A percentile compares a stretch with the other conserved stretches of the same genome.
These are phyloP conservation scores for Diprion similis DNA, from an alignment of 1,140 invertebrate species.

Conservation along the genomic window DNA sequence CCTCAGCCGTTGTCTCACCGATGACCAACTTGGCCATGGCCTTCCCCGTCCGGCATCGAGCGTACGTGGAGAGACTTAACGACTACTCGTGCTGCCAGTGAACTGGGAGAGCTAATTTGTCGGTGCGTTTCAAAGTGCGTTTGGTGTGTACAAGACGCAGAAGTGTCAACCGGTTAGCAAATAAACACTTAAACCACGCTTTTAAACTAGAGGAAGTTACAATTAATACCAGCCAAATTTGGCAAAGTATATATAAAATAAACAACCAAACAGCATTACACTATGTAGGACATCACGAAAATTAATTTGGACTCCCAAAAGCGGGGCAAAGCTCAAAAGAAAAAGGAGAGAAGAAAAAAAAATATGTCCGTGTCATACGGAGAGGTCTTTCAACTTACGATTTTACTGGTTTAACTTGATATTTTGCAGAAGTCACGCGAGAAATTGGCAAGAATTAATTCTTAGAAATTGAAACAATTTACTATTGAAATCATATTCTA, in stretches of 20 bases:
- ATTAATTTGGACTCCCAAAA: background rate
- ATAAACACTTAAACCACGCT: background rate
- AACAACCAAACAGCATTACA: background rate
- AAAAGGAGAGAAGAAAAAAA: too few species aligned
- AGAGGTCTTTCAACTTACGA: too few species aligned
- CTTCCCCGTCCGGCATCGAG: conserved; percentile 2
- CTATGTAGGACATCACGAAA: background rate
- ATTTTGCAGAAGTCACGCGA: too few species aligned
- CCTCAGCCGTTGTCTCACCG: background rate
- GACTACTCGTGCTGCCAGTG: background rate
- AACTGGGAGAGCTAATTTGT: background rate
- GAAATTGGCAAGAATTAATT: too few species aligned
- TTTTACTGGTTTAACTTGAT: too few species aligned
- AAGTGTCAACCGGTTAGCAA: background rate
- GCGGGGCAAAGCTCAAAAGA: too few species aligned
- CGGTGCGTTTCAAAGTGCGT: background rate
- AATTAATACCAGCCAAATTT: background rate
- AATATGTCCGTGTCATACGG: too few species aligned
- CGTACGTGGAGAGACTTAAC: background rate
- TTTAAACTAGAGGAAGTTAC: background rate
- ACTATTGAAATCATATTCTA: too few species aligned
- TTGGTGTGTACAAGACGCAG: background rate
- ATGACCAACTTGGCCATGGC: conserved; percentile 1
- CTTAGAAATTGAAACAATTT: too few species aligned
- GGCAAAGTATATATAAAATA: background rate